Evolutionary conservation across 1,140 invertebrate species (phyloP).

Genomic region (Philotrypesis tridentata): DNA sequence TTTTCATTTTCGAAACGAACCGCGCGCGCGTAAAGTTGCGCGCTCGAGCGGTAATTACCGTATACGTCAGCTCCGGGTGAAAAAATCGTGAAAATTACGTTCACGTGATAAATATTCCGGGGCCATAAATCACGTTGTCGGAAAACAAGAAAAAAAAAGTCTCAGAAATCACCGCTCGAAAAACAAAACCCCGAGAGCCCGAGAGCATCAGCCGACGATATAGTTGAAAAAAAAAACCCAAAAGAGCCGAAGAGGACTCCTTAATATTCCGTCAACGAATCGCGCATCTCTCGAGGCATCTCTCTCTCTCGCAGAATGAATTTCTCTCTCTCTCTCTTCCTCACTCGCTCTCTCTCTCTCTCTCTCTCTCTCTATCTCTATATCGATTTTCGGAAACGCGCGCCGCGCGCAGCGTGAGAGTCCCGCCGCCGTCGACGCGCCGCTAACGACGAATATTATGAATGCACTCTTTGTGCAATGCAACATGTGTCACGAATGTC

Average conservation of each 20-base stretch:
- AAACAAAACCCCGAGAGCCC: neutral
- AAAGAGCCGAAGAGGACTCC: neutral
- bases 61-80: neutral
- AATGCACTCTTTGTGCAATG: slow-evolving; percentile 42
- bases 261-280: slow-evolving; percentile 39
- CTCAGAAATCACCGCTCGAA: slow-evolving; percentile 17
- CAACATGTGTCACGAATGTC: slow-evolving; percentile 32
- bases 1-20: no score
- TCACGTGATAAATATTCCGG: neutral
- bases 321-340: neutral
- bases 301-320: neutral
- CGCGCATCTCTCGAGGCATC: slow-evolving; percentile 11
- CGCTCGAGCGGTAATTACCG: neutral
- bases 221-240: neutral
- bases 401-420: slow-evolving; percentile 28
- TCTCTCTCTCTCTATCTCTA: neutral
- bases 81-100: slow-evolving; percentile 2
- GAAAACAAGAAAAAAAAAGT: slow-evolving; percentile 21
- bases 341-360: neutral
- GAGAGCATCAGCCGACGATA: neutral
- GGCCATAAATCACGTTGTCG: slow-evolving; percentile 35
- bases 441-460: slow-evolving; percentile 24
- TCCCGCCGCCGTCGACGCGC: neutral
- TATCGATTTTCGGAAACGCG: neutral
- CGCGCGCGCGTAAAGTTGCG: neutral